Conservation (phyloP, 2,113 vertebrate species). For the Cryptomyrus ogoouensis region DNA sequence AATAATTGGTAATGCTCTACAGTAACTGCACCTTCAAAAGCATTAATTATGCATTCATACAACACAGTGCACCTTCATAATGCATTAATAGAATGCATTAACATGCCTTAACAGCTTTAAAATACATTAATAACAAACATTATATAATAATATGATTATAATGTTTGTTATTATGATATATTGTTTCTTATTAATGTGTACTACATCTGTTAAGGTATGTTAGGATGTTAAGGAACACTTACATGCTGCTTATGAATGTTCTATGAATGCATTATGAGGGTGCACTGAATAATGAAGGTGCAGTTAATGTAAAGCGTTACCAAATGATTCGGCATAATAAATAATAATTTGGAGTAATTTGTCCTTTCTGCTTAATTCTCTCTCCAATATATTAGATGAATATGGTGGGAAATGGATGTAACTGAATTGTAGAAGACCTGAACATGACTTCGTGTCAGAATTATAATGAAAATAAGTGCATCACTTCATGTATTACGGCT, state of each 20-base stretch:
- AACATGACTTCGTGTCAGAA: background rate
- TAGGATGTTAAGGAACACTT: background rate
- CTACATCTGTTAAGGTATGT: background rate
- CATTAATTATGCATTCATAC: background rate
- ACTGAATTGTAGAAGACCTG: background rate
- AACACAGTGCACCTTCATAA: background rate
- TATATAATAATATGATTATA: background rate
- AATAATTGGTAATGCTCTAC: background rate
- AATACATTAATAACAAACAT: background rate
- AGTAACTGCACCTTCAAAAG: background rate
- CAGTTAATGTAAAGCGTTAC: background rate
- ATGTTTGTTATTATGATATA: background rate
- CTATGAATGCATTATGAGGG: background rate
- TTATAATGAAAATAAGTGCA: background rate
- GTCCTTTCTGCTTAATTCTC: background rate
- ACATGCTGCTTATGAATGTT: background rate
- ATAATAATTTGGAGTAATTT: background rate
- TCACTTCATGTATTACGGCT: background rate
- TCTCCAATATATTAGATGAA: background rate
- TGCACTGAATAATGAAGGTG: background rate
- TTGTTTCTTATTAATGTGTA: background rate
- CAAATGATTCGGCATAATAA: background rate
- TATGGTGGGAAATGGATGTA: background rate
- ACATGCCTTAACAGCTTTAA: background rate
- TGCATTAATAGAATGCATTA: background rate